These are phyloP conservation scores for Dasyurus viverrinus DNA, from an alignment of 2,113 vertebrate species.

Conservation along the genomic window DNA sequence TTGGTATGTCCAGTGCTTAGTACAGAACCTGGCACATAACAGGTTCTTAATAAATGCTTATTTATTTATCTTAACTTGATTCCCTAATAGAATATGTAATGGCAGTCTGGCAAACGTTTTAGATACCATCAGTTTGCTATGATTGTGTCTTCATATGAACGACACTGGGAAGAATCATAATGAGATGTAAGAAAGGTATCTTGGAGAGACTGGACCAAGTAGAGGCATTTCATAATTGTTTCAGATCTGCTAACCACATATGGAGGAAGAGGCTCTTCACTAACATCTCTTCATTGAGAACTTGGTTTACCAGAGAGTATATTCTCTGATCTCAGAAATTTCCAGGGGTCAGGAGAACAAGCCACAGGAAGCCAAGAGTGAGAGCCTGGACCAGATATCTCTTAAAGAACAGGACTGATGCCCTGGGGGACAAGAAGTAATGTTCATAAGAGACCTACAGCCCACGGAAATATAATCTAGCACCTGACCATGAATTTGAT, in stretches of 20 bases:
- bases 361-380: not conserved
- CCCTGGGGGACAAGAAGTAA: not conserved
- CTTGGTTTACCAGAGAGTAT: not conserved
- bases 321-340: not conserved
- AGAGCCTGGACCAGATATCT: not conserved
- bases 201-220: not conserved
- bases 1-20: too few species aligned
- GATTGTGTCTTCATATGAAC: not conserved
- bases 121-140: not conserved
- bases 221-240: not conserved
- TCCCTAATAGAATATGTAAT: not conserved
- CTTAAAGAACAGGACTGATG: not conserved
- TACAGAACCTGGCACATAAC: not conserved
- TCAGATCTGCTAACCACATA: not conserved
- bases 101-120: not conserved
- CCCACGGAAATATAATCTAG: not conserved
- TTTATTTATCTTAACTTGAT: not conserved
- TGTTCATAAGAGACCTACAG: not conserved
- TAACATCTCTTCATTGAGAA: not conserved
- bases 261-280: not conserved
- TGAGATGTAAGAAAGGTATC: not conserved
- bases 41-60: conserved; percentile 17
- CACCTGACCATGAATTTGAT: not conserved
- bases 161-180: not conserved
- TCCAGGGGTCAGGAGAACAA: not conserved